These are phyloP conservation scores for Aphidius ervi DNA, from an alignment of 1,140 invertebrate species.

Conservation along the genomic window DNA sequence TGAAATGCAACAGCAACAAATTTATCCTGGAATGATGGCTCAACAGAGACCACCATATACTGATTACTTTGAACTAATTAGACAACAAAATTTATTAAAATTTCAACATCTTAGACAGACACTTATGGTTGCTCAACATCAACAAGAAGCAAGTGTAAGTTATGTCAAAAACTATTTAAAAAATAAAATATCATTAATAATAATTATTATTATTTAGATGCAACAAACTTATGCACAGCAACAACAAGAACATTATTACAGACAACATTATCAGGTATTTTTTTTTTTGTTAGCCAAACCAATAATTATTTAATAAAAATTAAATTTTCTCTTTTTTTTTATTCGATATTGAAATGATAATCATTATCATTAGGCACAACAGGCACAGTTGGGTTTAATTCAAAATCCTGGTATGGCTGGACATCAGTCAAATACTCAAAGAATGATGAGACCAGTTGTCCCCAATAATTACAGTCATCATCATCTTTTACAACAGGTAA, in stretches of 20 bases:
- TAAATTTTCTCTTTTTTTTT: no score
- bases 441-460: conserved; percentile 63
- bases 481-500: conserved; percentile 66
- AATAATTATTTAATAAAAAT: no score
- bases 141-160: conserved; percentile 55
- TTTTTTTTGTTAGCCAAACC: no score
- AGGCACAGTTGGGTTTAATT: conserved; percentile 48
- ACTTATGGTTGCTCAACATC: conserved; percentile 69
- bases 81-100: conserved; percentile 66
- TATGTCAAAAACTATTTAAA: no score
- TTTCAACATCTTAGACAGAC: conserved; percentile 68
- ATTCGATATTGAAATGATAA: no score
- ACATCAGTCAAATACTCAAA: conserved; percentile 52
- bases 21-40: conserved; percentile 48
- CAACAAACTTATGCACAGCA: conserved; percentile 72
- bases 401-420: conserved; percentile 41
- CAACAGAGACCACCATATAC: conserved; percentile 49
- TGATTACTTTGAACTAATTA: conserved; percentile 58
- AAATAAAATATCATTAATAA: no score
- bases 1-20: conserved; percentile 39
- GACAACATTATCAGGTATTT: no score
- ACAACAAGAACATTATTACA: conserved; percentile 58
- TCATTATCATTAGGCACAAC: conserved; percentile 35
- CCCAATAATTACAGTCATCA: conserved; percentile 63
- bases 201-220: conserved; percentile 43